phyloP scores from a whole-genome alignment of 1,140 invertebrate species.

The Littorina saxatilis region DNA sequence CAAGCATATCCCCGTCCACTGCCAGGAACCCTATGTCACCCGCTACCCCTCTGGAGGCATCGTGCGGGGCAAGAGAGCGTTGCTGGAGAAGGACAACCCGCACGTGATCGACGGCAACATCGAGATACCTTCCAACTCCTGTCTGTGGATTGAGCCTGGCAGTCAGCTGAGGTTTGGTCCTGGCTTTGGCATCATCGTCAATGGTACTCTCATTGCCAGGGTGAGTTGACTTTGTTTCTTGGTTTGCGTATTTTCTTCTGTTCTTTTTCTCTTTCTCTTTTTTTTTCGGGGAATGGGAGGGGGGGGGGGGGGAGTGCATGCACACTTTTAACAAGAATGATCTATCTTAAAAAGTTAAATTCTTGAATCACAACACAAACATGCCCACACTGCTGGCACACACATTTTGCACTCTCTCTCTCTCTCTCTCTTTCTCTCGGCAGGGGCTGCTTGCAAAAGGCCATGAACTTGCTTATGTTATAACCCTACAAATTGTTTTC shows the following conservation, averaged over 20 bases:
- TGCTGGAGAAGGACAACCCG: conserved; percentile 61
- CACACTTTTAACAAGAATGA: no score
- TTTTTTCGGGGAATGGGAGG: no score
- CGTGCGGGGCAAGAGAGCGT: conserved; percentile 54
- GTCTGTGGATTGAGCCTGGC: conserved; percentile 88
- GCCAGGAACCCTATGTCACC: conserved; percentile 57
- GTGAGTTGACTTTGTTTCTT: no score
- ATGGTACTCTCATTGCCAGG: conserved; percentile 89
- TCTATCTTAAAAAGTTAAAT: no score
- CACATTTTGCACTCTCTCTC: background rate
- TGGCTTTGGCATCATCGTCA: conserved; percentile 92
- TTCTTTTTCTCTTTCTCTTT: no score
- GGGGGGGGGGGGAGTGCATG: no score
- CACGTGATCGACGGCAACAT: conserved; percentile 67
- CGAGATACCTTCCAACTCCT: conserved; percentile 61
- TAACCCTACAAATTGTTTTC: no score
- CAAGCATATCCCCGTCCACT: conserved; percentile 53
- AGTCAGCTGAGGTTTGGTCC: conserved; percentile 90
- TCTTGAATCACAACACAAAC: no score
- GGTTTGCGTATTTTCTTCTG: no score
- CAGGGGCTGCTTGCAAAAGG: no score
- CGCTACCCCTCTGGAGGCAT: conserved; percentile 52
- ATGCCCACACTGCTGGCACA: no score
- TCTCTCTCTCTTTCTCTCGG: background rate
- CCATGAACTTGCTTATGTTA: no score